Evolutionary conservation across 2,888 invertebrate species (phyloP), one percentile per base, ranked within the genome.

Genomic region (Altica lythri): DNA sequence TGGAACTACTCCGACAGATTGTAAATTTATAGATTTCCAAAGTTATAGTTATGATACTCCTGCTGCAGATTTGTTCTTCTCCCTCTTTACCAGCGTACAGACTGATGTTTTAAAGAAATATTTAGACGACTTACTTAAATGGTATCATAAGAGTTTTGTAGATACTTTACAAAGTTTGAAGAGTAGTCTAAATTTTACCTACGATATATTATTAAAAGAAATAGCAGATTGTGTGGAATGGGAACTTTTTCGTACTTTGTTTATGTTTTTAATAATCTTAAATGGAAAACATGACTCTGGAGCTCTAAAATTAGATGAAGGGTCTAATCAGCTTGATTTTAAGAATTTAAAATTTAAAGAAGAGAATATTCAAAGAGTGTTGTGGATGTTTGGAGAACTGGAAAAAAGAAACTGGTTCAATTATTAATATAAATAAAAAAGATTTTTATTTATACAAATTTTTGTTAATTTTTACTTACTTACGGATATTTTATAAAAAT

Each of bases 11-110:
- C 53, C 61, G 5, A 35, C 38, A 1, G 44, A 52, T 16, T 55
- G 56, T 25, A 70, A 65, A 46, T 44, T 70, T 5, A 54, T 70
- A 4, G 70, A 68, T 47, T 70, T 66, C 34, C 70, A 70, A 59
- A 17, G 59, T 4, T 61, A 61, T n/a, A 42, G 46, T 5, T 65
- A 64, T 43, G 63, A 55, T 22, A 63, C 66, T 12, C 61, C 63
- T 1, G 59, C 55, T 5, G 25, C 30, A 4, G 70, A 70, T 54
- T 6, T 70, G 2, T 30, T 68, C 8, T 67, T 69, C 37, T 68
- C 69, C 42, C 22, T 70, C 14, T 64, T 63, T 40, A 56, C 64
- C 2, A 70, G 70, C 55, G 55, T 64, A 1, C 38, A 56, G 12
- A 34, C 25, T 8, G 40, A 17, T 8, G 47, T 57, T n/a, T 5